A percentile compares a stretch with the other conserved stretches of the same genome.
These are phyloP conservation scores for Pollenia angustigena DNA, from an alignment of 2,888 invertebrate genomes.

Conservation along the genomic window DNA sequence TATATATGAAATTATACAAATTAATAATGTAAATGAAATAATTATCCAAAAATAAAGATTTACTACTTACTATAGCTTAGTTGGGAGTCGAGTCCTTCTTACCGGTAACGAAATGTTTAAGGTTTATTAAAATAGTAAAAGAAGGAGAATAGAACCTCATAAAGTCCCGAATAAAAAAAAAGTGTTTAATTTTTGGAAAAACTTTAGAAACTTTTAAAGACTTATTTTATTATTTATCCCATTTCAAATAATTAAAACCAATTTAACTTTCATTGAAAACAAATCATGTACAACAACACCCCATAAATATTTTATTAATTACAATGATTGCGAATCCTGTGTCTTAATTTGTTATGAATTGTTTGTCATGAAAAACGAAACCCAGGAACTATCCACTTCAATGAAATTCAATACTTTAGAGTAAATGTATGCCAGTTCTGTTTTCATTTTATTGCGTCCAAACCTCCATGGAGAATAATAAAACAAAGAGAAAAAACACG, in stretches of 20 bases:
- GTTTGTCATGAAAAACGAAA: slow-evolving; percentile 49
- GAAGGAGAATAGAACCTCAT: no score
- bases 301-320: slow-evolving; percentile 78
- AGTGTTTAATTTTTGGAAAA: no score
- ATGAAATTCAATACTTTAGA: slow-evolving; percentile 77
- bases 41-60: no score
- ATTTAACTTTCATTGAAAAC: slow-evolving; percentile 30
- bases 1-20: no score
- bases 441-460: slow-evolving; percentile 9
- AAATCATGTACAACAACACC: slow-evolving; percentile 58
- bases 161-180: no score
- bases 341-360: slow-evolving; percentile 68
- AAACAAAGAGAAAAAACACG: slow-evolving; percentile 34
- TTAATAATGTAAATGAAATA: no score
- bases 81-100: no score
- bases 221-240: no score
- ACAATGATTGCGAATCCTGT: slow-evolving; percentile 68
- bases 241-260: neutral
- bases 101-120: no score
- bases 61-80: no score
- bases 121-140: no score
- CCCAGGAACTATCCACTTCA: slow-evolving; percentile 38
- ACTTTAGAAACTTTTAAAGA: no score
- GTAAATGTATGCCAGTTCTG: slow-evolving; percentile 74
- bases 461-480: slow-evolving; percentile 23